Percentiles rank a stretch among this genome's conserved stretches.
Evolutionary conservation across 92 coral and sea anemone genomes (phyloP).

Genomic region (Pocillopora meandrina): DNA sequence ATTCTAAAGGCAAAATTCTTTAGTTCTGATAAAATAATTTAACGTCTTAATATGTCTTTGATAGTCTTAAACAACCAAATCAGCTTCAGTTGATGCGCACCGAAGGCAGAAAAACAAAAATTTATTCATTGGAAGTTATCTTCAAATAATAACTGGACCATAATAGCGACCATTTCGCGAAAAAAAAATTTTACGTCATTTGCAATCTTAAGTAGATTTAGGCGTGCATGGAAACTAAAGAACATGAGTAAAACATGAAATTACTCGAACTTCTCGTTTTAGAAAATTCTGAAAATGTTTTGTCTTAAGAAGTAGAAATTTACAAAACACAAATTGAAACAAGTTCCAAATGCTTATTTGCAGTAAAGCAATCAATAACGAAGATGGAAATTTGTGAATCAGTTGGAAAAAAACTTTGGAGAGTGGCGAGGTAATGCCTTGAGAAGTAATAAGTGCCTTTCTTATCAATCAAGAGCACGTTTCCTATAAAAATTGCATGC

Average conservation of each 20-base stretch:
- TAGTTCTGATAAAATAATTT: no score
- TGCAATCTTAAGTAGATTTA: no score
- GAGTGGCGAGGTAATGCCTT: not conserved
- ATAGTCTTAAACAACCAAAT: no score
- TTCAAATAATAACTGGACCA: no score
- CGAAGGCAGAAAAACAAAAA: no score
- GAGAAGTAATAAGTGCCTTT: not conserved
- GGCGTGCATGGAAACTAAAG: not conserved
- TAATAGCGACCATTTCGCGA: no score
- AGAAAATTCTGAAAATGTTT: not conserved
- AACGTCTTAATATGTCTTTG: no score
- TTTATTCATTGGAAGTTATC: no score
- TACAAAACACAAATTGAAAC: constrained; percentile 17
- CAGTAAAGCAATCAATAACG: not conserved
- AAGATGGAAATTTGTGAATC: not conserved
- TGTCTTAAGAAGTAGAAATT: not conserved
- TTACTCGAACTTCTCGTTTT: not conserved
- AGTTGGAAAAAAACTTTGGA: not conserved
- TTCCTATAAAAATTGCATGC: constrained; percentile 29
- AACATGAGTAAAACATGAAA: not conserved
- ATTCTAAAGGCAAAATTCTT: no score
- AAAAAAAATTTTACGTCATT: no score
- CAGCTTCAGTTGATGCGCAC: no score
- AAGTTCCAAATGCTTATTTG: not conserved
- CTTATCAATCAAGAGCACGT: not conserved